These are phyloP conservation scores for Xestia sexstrigata DNA, from an alignment of 2,888 invertebrate species.

Conservation along the genomic window DNA sequence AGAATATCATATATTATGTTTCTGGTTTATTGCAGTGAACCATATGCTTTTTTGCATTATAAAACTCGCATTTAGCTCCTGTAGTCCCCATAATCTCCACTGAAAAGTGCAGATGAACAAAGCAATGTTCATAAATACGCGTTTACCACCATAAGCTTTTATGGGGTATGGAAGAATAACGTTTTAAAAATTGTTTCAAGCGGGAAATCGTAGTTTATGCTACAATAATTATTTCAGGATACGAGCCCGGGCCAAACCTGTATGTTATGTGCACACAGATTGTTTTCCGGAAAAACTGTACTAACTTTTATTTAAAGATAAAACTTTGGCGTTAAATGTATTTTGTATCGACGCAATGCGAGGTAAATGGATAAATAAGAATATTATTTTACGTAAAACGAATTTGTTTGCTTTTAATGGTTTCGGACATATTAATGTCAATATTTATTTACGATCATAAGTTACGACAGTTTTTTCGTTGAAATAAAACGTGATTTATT, in stretches of 20 bases:
- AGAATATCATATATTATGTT: too few relatives aligned
- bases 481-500: conserved; percentile 20
- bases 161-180: not conserved
- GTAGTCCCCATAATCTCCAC: too few relatives aligned
- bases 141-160: not conserved
- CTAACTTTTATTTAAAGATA: conserved; percentile 42
- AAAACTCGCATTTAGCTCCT: too few relatives aligned
- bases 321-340: conserved; percentile 38
- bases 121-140: too few relatives aligned
- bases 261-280: conserved; percentile 26
- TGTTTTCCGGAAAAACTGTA: conserved; percentile 29
- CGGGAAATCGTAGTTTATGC: conserved; percentile 39
- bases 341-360: conserved; percentile 28
- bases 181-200: not conserved
- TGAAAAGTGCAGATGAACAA: not conserved
- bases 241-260: conserved; percentile 24
- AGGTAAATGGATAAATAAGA: conserved; percentile 38
- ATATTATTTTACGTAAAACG: conserved; percentile 15
- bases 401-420: conserved; percentile 22
- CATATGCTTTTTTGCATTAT: too few relatives aligned
- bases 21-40: too few relatives aligned
- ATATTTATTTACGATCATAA: conserved; percentile 6
- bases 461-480: conserved; percentile 22
- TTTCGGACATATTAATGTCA: conserved; percentile 14
- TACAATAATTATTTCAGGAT: conserved; percentile 22